Evolutionary conservation across 53 echinoderm and acorn worm species (phyloP), one percentile per base, ranked within the genome.

Genomic region (Crossaster papposus): DNA sequence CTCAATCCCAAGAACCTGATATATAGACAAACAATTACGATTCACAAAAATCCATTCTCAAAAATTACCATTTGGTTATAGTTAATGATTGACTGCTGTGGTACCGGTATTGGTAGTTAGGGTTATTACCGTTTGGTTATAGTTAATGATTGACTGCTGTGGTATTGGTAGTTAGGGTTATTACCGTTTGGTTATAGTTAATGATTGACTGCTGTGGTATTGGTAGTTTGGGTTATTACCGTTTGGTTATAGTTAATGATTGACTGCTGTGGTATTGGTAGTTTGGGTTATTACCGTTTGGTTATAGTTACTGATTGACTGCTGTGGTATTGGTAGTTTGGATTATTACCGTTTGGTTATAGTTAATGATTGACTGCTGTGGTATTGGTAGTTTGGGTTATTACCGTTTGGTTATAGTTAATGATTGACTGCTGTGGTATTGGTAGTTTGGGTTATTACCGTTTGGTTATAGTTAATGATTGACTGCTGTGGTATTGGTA

Each of bases 331-430:
- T 9, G 91, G 90, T 22, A 98, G 78, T 36, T 98, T 96, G 26
- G 96, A 95, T 63, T 95, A 52, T 92, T 82, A 98, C 99, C 24
- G 99, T 91, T 83, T 98, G 99, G 79, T 98, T 98, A 77, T 98
- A 98, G 64, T 98, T 98, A 85, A 98, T 89, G 38, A 91, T 88
- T 13, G 94, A 90, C 33, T 92, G 90, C 34, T 79, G 80, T 17
- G 93, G 91, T 26, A 93, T 81, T 11, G 91, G 91, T 26, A 98
- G 80, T 34, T 98, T 96, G 26, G 95, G 96, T 54, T 18, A 18
- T 64, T 64, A 64, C 64, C 11, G 64, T 13, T 64, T 64, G 97
- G 78, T 97, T 97, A 79, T 97, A 97, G 62, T 97, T 97, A 83
- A 97, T 89, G 36, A 92, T 86, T 13, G 94, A 89, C 36, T 92